A percentile compares a stretch with the other conserved stretches of the same genome.
Conservation (phyloP, 2,113 vertebrate species). For the Osmerus mordax region DNA sequence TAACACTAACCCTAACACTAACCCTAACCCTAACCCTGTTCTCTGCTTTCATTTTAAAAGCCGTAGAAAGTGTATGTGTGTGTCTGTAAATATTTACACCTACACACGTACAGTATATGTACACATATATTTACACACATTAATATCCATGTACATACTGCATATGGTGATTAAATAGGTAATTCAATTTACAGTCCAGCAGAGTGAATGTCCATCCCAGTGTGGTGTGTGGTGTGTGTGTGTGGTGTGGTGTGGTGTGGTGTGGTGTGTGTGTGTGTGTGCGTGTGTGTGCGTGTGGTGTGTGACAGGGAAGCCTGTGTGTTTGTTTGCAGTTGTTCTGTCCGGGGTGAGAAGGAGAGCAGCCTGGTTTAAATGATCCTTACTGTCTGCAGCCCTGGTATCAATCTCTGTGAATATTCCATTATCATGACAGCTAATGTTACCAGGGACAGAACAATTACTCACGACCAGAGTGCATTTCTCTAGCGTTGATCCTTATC, state of each 20-base stretch:
- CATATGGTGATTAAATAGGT: too few relatives aligned
- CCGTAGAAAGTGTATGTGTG: too few relatives aligned
- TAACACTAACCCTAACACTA: too few relatives aligned
- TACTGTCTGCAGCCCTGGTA: conserved; percentile 47
- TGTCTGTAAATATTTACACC: too few relatives aligned
- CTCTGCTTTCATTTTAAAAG: too few relatives aligned
- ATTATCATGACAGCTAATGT: conserved; percentile 73
- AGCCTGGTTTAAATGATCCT: conserved; percentile 56
- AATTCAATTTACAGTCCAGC: too few relatives aligned
- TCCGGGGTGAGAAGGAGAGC: neutral
- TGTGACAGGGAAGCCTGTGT: neutral
- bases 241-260: neutral
- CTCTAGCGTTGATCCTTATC: conserved; percentile 74
- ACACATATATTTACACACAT: too few relatives aligned
- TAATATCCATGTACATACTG: too few relatives aligned
- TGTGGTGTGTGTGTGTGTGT: neutral
- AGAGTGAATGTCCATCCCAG: too few relatives aligned
- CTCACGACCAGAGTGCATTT: conserved; percentile 71
- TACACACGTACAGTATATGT: too few relatives aligned
- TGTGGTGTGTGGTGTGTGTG: neutral
- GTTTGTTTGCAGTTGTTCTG: neutral
- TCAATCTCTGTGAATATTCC: conserved; percentile 71
- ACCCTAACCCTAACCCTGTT: too few relatives aligned
- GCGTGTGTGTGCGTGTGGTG: neutral
- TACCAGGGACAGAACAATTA: conserved; percentile 72